These are phyloP conservation scores for Volucella bombylans DNA, from an alignment of 2,888 invertebrate genomes.

Conservation along the genomic window DNA sequence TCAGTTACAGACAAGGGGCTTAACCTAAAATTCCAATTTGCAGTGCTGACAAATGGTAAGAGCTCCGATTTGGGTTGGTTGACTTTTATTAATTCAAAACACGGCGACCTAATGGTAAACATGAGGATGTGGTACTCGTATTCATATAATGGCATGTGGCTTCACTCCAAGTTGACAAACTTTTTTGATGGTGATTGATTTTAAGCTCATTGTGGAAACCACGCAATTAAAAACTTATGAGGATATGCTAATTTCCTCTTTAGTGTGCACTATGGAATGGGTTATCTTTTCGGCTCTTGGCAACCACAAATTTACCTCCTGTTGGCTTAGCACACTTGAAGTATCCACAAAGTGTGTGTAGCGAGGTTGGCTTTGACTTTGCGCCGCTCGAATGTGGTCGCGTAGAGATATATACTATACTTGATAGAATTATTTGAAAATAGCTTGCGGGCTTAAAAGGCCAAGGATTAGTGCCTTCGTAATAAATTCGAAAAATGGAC, in stretches of 20 bases:
- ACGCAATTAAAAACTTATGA: conserved; percentile 39
- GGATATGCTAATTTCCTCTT: conserved; percentile 35
- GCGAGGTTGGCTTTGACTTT: neutral
- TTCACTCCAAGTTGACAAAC: conserved; percentile 28
- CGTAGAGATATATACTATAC: too few relatives aligned
- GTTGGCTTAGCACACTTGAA: conserved; percentile 10
- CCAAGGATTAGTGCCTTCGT: too few relatives aligned
- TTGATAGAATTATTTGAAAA: too few relatives aligned
- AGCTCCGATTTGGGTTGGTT: conserved; percentile 16
- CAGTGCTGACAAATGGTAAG: conserved; percentile 41
- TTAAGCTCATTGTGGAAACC: conserved; percentile 24
- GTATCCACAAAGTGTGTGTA: neutral
- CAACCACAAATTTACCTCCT: conserved; percentile 32
- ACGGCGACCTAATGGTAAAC: conserved; percentile 3
- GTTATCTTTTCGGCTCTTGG: conserved; percentile 24
- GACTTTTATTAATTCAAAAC: conserved; percentile 15
- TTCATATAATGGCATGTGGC: conserved; percentile 29
- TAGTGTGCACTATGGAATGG: neutral
- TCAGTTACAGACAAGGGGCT: conserved; percentile 18
- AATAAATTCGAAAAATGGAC: too few relatives aligned
- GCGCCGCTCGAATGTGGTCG: too few relatives aligned
- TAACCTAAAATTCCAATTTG: conserved; percentile 60
- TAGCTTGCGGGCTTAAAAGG: too few relatives aligned
- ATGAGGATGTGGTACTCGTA: neutral
- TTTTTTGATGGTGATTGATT: conserved; percentile 61